phyloP scores from a whole-genome alignment of 2,888 invertebrate species.

The Horisme vitalbata region DNA sequence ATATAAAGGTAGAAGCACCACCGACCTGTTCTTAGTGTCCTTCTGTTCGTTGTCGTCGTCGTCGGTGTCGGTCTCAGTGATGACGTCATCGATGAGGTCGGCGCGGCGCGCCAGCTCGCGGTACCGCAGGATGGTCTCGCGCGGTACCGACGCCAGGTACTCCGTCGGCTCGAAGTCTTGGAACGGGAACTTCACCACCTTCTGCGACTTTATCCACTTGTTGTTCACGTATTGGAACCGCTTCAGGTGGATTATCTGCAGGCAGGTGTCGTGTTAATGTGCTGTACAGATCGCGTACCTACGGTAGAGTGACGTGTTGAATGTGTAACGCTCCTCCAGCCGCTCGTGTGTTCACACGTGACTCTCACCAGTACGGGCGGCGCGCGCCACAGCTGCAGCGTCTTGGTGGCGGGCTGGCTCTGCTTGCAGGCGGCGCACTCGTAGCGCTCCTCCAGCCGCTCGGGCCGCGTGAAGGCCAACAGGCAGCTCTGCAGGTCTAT shows the following conservation, averaged over 20 bases:
- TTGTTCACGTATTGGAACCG: slow-evolving; percentile 95
- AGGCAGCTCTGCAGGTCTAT: slow-evolving; percentile 93
- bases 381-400: slow-evolving; percentile 94
- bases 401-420: slow-evolving; percentile 93
- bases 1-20: too few species aligned
- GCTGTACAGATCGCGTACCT: too few species aligned
- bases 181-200: slow-evolving; percentile 94
- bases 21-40: slow-evolving; percentile 15
- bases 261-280: not conserved
- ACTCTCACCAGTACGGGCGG: slow-evolving; percentile 90
- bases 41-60: slow-evolving; percentile 33
- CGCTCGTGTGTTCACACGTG: not conserved
- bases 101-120: slow-evolving; percentile 61
- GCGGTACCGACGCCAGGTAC: slow-evolving; percentile 92
- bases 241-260: slow-evolving; percentile 95
- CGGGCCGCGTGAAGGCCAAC: slow-evolving; percentile 93
- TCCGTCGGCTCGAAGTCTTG: slow-evolving; percentile 93
- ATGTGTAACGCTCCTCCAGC: too few species aligned
- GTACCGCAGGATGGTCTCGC: slow-evolving; percentile 88
- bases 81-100: slow-evolving; percentile 39
- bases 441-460: slow-evolving; percentile 92
- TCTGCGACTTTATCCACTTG: slow-evolving; percentile 97
- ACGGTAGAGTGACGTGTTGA: too few species aligned
- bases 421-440: slow-evolving; percentile 92
- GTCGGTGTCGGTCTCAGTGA: slow-evolving; percentile 55